Conservation (phyloP, 2,797 vertebrate species). For the Distichodus sexfasciatus region DNA sequence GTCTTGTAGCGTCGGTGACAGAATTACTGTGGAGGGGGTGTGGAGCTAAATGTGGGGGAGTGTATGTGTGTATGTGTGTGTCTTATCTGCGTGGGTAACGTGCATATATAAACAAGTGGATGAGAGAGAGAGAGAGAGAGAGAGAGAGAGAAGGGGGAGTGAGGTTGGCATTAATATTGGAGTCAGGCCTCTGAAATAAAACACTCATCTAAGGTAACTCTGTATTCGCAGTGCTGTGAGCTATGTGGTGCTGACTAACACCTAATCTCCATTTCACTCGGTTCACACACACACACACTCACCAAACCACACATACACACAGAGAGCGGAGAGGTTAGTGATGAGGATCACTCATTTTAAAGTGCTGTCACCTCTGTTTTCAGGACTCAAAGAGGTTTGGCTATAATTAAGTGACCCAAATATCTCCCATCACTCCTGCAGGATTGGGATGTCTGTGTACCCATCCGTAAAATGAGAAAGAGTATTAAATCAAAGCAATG, state of each 20-base stretch:
- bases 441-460: constrained; percentile 33
- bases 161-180: constrained; percentile 34
- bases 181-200: constrained; percentile 56
- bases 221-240: constrained; percentile 66
- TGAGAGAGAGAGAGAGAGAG: constrained; percentile 26
- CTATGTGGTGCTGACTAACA: constrained; percentile 58
- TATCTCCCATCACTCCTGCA: constrained; percentile 49
- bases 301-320: constrained; percentile 1
- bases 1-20: constrained; percentile 65
- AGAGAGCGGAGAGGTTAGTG: constrained; percentile 50
- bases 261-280: constrained; percentile 55
- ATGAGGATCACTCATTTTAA: constrained; percentile 66
- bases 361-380: constrained; percentile 66
- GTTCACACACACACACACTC: too few species aligned
- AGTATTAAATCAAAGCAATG: constrained; percentile 43
- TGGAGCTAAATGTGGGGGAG: constrained; percentile 35
- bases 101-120: constrained; percentile 43
- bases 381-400: constrained; percentile 56
- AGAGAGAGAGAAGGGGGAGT: constrained; percentile 38
- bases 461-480: constrained; percentile 40
- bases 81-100: constrained; percentile 37
- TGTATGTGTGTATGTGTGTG: constrained; percentile 25
- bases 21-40: constrained; percentile 50
- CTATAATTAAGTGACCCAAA: constrained; percentile 54
- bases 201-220: constrained; percentile 60